Base-by-base conservation (phyloP, 2,113 vertebrate species). In the Ailuropoda melanoleuca region DNA sequence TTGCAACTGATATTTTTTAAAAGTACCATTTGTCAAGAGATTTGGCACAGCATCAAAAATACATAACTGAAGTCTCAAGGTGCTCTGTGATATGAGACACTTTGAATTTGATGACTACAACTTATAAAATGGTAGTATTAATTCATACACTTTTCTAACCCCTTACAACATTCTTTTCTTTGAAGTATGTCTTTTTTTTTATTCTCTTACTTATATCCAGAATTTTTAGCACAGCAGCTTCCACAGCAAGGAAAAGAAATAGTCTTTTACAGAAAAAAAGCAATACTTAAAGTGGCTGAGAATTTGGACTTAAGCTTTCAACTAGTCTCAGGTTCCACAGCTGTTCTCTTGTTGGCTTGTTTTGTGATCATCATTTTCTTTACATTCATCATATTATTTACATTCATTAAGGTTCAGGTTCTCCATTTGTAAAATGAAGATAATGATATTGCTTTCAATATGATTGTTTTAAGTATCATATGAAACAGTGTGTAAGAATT, bases 121-220 rank as follows among this genome's bases (percentile, higher is more conserved):
- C 24, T 55, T 31, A 90, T 60, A 78, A 74, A 93, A 94, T 74
- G 66, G 91, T 95, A 95, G 56, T 29, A 85, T 31, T 13, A 72
- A 29, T 48, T 84, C n/a, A 75, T 14, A 72, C 56, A 2, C 72
- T 53, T 31, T 24, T 90, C 29, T 77, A 8, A 8, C 13, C 48
- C 3, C 64, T 92, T 43, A 7, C 46, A 88, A 2, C 55, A 29
- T 55, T 92, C 0, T 55, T 85, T 64, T 24, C 18, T 90, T 46
- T 68, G 34, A 90, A 53, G 0, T 90, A 53, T 81, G 6, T 55
- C 39, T 46, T 75, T 37, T 37, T 29, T 48, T 23, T 5, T 9
- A 48, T 23, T 87, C 17, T 68, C 23, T 31, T 80, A 37, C 46
- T 80, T n/a, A 48, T 11, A 26, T 56, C 31, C 31, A 23, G 31